Evolutionary conservation across 30 jellyfish, hydroid and myxozoan species (phyloP).

Genomic region (Aurelia sp.): DNA sequence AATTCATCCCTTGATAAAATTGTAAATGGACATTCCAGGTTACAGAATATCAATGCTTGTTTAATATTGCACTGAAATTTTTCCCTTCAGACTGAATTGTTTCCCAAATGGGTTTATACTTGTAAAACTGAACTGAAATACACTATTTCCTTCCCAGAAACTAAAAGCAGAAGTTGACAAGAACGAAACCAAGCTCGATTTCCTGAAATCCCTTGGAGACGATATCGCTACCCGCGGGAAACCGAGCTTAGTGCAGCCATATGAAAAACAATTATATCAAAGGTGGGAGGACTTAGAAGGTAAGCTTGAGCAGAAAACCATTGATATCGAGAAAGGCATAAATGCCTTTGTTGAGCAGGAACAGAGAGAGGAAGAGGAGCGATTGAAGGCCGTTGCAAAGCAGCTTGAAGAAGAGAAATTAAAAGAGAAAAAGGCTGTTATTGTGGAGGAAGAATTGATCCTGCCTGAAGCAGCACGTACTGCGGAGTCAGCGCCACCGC

Average conservation of each 20-base stretch:
- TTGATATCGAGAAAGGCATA: constrained; percentile 53
- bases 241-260: constrained; percentile 83
- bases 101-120: too few species aligned
- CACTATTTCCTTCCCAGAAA: constrained; percentile 51
- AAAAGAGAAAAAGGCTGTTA: constrained; percentile 30
- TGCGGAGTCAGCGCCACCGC: constrained; percentile 67
- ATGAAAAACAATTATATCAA: constrained; percentile 73
- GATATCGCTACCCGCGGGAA: constrained; percentile 86
- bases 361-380: constrained; percentile 68
- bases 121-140: too few species aligned
- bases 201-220: constrained; percentile 85
- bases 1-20: too few species aligned
- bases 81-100: too few species aligned
- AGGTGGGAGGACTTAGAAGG: constrained; percentile 92
- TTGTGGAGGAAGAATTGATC: constrained; percentile 58
- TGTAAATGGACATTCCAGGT: too few species aligned
- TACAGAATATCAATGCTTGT: too few species aligned
- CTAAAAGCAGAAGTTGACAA: constrained; percentile 73
- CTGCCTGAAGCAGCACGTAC: constrained; percentile 37
- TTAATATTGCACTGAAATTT: too few species aligned
- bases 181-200: constrained; percentile 82
- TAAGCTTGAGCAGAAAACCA: constrained; percentile 34
- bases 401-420: constrained; percentile 51
- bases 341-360: constrained; percentile 43
- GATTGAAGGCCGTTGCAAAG: constrained; percentile 50